Evolutionary conservation across 2,797 vertebrate genomes (phyloP), one percentile per base, ranked within the genome.

Genomic region (Florisuga fusca): DNA sequence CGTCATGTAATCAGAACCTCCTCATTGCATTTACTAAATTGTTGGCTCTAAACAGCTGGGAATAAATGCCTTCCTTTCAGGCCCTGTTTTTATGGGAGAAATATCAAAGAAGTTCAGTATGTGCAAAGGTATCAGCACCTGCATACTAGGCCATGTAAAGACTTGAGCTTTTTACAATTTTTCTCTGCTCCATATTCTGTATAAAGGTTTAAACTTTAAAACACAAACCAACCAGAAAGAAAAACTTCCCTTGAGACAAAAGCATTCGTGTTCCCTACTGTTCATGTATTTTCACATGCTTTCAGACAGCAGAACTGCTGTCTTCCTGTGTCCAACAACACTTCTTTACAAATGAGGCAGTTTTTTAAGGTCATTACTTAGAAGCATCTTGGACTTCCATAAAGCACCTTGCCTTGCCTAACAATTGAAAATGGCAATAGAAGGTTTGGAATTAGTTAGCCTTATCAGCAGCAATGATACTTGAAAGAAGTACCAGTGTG

Each of bases 61-160:
- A 88, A 58, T 64, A 92, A 83, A 89, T 58, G n/a, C n/a, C 36
- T 68, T 76, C 25, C 21, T 67, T 91, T 77, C 34, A 50, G 55
- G 46, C 36, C 26, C 62, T 51, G 4, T 72, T 87, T 84, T 72
- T 43, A 55, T 1, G 7, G 57, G 77, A 53, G 33, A 71, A 88
- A 66, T 20, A 77, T 67, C 21, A 12, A 83, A 72, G 45, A 64
- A 54, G 12, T 61, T 92, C 41, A 46, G 7, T 31, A 9, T 10
- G 12, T 74, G 46, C 45, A 74, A 66, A 85, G n/a, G 48, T 77
- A 29, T 53, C 17, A 29, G 21, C 50, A 64, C 18, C 63, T 84
- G 15, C 18, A 20, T 9, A 8, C 25, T 62, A 62, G 17, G 55
- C 25, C 4, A 18, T 10, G 6, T 55, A 50, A 84, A 41, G 0